Conservation (phyloP, 2,888 invertebrate species). For the Laothoe populi region DNA sequence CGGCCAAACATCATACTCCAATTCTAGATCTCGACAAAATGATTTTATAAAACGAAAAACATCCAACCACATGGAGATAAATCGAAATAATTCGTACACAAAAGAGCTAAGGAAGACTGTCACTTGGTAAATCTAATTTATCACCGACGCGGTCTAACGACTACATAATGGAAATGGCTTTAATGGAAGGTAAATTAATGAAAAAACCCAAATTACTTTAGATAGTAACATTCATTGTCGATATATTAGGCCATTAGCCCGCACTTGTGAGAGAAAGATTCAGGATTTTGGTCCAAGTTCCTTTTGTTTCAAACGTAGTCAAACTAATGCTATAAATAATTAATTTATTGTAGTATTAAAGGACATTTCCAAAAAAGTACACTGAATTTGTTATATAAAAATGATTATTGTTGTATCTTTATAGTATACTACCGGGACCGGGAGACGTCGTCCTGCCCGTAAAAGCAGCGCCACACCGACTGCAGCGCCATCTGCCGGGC, state of each 20-base stretch:
- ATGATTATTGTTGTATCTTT: too few relatives aligned
- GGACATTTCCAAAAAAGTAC: too few relatives aligned
- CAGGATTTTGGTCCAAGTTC: slow-evolving; percentile 20
- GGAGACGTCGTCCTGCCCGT: too few relatives aligned
- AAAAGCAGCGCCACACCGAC: too few relatives aligned
- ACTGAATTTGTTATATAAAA: too few relatives aligned
- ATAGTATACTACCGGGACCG: too few relatives aligned
- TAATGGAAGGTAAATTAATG: slow-evolving; percentile 21
- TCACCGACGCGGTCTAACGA: slow-evolving; percentile 10
- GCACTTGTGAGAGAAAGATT: slow-evolving; percentile 34
- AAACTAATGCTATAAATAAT: too few relatives aligned
- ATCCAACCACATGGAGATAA: background rate
- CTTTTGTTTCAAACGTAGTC: slow-evolving; percentile 40
- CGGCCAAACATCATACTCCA: too few relatives aligned
- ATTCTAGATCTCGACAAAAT: too few relatives aligned
- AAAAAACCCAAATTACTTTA: slow-evolving; percentile 1
- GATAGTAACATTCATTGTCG: background rate
- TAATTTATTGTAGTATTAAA: too few relatives aligned
- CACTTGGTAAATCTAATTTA: slow-evolving; percentile 17
- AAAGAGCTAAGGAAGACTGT: background rate
- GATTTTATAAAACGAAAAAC: background rate
- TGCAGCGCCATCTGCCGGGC: too few relatives aligned
- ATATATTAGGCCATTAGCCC: slow-evolving; percentile 24
- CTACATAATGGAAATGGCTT: slow-evolving; percentile 17
- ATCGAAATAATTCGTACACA: background rate